phyloP scores from a whole-genome alignment of 1,140 invertebrate species.

The Orchestia grillus region DNA sequence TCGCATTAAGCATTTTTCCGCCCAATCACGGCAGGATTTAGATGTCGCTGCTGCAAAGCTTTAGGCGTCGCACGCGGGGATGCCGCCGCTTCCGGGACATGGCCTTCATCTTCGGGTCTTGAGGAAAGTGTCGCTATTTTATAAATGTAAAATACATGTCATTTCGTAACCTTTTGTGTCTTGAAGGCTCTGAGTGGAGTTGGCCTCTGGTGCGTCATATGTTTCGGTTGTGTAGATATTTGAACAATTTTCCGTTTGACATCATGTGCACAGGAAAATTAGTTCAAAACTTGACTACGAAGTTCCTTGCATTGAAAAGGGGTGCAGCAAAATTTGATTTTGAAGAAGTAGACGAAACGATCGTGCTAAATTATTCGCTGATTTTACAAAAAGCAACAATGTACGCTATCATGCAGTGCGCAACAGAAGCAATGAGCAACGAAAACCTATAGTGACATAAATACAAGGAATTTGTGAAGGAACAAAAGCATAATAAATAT shows the following conservation, averaged over 20 bases:
- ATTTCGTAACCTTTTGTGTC: not conserved
- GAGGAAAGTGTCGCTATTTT: not conserved
- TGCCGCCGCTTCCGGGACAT: not conserved
- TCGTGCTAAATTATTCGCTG: no score
- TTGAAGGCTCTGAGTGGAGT: not conserved
- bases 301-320: no score
- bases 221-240: not conserved
- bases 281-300: not conserved
- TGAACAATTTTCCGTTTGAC: not conserved
- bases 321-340: no score
- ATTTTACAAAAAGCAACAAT: no score
- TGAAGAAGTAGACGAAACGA: no score
- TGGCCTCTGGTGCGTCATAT: not conserved
- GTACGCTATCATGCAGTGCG: no score
- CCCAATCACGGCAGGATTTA: not conserved
- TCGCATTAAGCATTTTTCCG: conserved; percentile 37
- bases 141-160: not conserved
- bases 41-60: not conserved
- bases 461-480: no score
- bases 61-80: not conserved
- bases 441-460: no score
- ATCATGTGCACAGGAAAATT: not conserved
- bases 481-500: no score
- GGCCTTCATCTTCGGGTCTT: not conserved
- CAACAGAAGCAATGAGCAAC: no score